phyloP scores from a whole-genome alignment of 2,888 invertebrate genomes.

The Hedychridium roseum region DNA sequence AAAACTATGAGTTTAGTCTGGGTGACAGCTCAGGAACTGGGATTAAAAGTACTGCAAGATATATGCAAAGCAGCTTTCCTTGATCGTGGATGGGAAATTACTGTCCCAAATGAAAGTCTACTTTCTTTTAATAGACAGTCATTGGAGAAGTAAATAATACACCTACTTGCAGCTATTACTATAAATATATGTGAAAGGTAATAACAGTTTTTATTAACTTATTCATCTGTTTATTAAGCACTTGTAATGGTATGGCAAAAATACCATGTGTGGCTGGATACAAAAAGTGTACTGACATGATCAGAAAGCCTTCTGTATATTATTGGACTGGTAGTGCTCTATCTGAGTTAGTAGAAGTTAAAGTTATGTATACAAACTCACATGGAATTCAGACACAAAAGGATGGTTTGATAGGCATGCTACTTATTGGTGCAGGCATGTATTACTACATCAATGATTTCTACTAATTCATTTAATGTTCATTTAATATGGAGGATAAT shows the following conservation, averaged over 20 bases:
- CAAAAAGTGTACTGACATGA: conserved; percentile 1
- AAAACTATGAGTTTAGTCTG: conserved; percentile 43
- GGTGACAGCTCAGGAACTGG: conserved; percentile 42
- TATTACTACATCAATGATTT: conserved; percentile 1
- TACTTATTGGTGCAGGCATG: conserved; percentile 43
- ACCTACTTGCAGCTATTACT: conserved; percentile 12
- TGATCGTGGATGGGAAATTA: conserved; percentile 45
- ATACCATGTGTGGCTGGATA: conserved; percentile 26
- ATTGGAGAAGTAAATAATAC: conserved; percentile 41
- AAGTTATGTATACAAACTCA: conserved; percentile 16
- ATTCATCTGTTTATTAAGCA: not conserved
- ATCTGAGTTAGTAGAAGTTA: conserved; percentile 27
- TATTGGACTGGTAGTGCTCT: conserved; percentile 39
- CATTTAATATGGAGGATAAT: conserved; percentile 3
- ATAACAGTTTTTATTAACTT: not conserved
- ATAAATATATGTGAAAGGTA: not conserved
- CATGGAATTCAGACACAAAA: conserved; percentile 34
- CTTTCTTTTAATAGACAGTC: conserved; percentile 20
- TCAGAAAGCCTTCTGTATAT: conserved; percentile 28
- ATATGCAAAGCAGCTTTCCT: conserved; percentile 41
- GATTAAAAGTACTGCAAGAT: conserved; percentile 36
- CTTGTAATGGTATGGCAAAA: conserved; percentile 5
- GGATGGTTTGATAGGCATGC: conserved; percentile 48
- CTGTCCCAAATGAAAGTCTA: no score
- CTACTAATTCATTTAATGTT: not conserved